Evolutionary conservation across 2,113 vertebrate species (phyloP).

Genomic region (Amia ocellicauda): DNA sequence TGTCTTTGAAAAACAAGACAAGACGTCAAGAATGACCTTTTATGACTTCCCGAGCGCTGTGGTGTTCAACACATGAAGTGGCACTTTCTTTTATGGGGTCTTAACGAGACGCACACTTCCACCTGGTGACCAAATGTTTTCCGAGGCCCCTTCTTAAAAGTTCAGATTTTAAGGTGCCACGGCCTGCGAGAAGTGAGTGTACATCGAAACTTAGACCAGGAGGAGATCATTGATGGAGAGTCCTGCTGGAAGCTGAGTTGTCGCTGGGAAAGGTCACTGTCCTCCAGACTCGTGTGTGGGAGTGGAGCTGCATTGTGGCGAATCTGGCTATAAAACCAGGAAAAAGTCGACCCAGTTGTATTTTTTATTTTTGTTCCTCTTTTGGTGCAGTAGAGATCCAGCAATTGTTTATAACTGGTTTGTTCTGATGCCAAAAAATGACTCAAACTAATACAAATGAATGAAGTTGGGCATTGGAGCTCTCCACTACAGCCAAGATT

Average conservation of each 20-base stretch:
- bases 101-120: background rate
- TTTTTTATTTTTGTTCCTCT: too few relatives aligned
- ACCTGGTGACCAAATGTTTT: conserved; percentile 13
- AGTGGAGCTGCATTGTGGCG: too few relatives aligned
- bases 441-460: conserved; percentile 18
- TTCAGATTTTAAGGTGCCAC: too few relatives aligned
- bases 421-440: conserved; percentile 5
- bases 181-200: too few relatives aligned
- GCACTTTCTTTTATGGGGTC: background rate
- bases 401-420: conserved; percentile 6
- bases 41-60: background rate
- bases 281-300: too few relatives aligned
- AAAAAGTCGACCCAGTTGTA: too few relatives aligned
- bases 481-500: conserved; percentile 18
- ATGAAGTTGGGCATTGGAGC: conserved; percentile 18
- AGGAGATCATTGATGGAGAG: too few relatives aligned
- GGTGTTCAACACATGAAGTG: background rate
- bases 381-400: too few relatives aligned
- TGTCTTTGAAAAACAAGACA: background rate
- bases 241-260: too few relatives aligned
- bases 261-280: too few relatives aligned
- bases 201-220: too few relatives aligned
- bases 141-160: background rate
- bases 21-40: background rate
- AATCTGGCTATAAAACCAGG: too few relatives aligned